Evolutionary conservation across 2,888 invertebrate species (phyloP), one percentile per base, ranked within the genome.

Genomic region (Belgica antarctica): DNA sequence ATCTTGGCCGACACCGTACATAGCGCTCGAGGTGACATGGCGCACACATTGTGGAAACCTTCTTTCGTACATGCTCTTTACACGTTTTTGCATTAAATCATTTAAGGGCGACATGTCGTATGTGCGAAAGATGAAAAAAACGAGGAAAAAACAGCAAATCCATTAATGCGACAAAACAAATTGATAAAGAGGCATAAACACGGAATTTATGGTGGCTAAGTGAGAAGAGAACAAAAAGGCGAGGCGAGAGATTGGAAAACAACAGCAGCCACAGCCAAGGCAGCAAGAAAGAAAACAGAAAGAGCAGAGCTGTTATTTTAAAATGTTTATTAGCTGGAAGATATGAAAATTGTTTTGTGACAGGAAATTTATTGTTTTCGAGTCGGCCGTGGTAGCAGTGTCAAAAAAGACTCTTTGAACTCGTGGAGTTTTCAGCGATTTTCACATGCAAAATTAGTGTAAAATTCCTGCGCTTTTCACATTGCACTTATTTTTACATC

Each of bases 291-390:
- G 34, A 63, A 61, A n/a, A n/a, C n/a, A n/a, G n/a, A n/a, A 63
- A 63, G 63, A 31, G 34, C 15, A 34, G 19, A 12, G 41, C 25
- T 63, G 36, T 41, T 63, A 24, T 63, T 63, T 63, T 63, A 63
- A 63, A 63, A 63, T 36, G 63, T 63, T 41, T 63, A 63, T 63
- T 63, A 63, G 63, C 63, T 36, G 22, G 63, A 63, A 34, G 62
- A 61, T 61, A 61, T 61, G 61, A 22, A 63, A 63, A 63, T 63
- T 63, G 41, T 41, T 63, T 63, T 63, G 36, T 63, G 63, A 41
- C 41, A 22, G 63, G 12, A 36, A 63, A 63, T 63, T 66, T 66
- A 66, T 66, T 66, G 66, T 66, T 46, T 47, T 66, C 31, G n/a
- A 62, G 28, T n/a, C 19, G 28, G 4, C 12, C n/a, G n/a, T n/a